These are phyloP conservation scores for Heteromyza rotundicornis DNA, from an alignment of 2,888 invertebrate genomes.

Conservation along the genomic window DNA sequence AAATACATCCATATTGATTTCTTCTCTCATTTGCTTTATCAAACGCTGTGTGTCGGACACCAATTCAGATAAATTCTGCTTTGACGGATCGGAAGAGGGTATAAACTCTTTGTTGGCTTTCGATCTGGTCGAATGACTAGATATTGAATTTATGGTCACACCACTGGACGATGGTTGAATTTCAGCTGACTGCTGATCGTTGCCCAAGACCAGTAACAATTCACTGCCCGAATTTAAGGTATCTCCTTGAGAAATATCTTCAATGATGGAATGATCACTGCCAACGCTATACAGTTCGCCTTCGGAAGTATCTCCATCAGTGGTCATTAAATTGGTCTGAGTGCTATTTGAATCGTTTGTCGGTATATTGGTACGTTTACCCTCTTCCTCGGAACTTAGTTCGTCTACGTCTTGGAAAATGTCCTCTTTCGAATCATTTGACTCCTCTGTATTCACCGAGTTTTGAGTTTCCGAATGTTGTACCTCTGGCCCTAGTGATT, in stretches of 20 bases:
- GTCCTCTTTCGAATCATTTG: constrained; percentile 37
- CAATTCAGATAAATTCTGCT: constrained; percentile 64
- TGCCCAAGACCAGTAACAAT: constrained; percentile 37
- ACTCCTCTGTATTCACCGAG: constrained; percentile 6
- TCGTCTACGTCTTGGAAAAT: constrained; percentile 50
- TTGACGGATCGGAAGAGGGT: constrained; percentile 53
- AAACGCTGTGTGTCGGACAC: constrained; percentile 69
- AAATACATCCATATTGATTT: constrained; percentile 68
- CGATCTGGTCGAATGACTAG: constrained; percentile 37
- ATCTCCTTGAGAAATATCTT: constrained; percentile 19
- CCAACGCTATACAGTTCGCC: constrained; percentile 48
- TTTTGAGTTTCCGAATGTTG: too few species aligned
- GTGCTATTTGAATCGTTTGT: constrained; percentile 23
- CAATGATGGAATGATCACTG: constrained; percentile 37
- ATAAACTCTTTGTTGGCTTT: constrained; percentile 47
- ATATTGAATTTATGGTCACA: constrained; percentile 41
- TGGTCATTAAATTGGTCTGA: constrained; percentile 26
- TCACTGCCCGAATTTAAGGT: constrained; percentile 41
- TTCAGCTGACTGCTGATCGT: constrained; percentile 12
- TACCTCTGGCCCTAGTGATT: too few species aligned
- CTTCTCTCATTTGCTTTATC: constrained; percentile 72
- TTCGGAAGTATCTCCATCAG: constrained; percentile 36
- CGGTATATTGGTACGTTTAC: constrained; percentile 20
- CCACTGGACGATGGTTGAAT: constrained; percentile 40
- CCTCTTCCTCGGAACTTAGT: constrained; percentile 42